Evolutionary conservation across 2,113 vertebrate species (phyloP).

Genomic region (Bucco capensis): DNA sequence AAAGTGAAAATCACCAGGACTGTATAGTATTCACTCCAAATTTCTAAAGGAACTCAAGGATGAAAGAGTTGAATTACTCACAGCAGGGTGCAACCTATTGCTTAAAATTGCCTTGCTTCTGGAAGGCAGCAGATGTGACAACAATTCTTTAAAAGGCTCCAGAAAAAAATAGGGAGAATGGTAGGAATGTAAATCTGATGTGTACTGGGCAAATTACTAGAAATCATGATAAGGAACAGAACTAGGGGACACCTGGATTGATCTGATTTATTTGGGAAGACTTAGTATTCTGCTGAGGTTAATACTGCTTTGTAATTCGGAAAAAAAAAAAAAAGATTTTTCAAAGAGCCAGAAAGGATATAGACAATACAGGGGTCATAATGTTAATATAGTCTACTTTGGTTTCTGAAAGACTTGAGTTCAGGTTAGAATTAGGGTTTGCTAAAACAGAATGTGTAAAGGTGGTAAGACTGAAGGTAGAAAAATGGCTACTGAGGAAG

Average conservation of each 20-base stretch:
- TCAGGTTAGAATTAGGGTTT: not conserved
- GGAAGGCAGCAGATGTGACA: not conserved
- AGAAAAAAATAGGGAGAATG: not conserved
- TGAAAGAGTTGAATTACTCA: slow-evolving; percentile 19
- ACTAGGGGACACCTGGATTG: not conserved
- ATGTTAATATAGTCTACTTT: not conserved
- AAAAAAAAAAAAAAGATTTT: not conserved
- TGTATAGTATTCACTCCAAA: not conserved
- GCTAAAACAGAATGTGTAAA: not conserved
- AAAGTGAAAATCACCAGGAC: slow-evolving; percentile 14
- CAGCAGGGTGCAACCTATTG: slow-evolving; percentile 1
- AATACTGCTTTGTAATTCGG: not conserved
- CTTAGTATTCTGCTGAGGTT: not conserved
- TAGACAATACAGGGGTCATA: not conserved
- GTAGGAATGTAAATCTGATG: not conserved
- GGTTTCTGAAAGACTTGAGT: not conserved
- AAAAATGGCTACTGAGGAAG: not conserved
- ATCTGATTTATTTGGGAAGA: not conserved
- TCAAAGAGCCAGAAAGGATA: not conserved
- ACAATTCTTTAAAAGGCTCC: not conserved
- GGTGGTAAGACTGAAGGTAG: not conserved
- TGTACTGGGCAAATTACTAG: not conserved
- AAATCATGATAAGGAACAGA: not conserved
- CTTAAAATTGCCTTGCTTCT: slow-evolving; percentile 40
- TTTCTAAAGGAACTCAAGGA: slow-evolving; percentile 30